Percentiles rank a stretch among this genome's conserved stretches.
phyloP scores from a whole-genome alignment of 2,113 vertebrate species.

The Motacilla alba region DNA sequence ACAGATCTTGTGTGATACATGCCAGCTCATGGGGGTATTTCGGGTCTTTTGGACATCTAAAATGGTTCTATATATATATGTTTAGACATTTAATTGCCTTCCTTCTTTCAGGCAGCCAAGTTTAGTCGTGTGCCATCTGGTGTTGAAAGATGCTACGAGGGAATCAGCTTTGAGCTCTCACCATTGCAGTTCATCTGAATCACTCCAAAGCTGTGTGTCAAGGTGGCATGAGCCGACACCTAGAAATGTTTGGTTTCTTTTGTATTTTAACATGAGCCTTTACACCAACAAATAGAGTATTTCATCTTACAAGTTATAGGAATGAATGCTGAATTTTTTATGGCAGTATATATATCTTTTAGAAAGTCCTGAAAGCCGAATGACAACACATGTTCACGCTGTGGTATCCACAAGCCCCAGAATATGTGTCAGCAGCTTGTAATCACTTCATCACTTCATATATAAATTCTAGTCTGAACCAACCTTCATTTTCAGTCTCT shows the following conservation, averaged over 20 bases:
- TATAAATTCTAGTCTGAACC: not conserved
- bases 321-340: not conserved
- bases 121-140: not conserved
- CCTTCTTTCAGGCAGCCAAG: not conserved
- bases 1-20: not conserved
- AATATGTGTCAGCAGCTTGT: not conserved
- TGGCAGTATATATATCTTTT: not conserved
- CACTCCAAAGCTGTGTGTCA: not conserved
- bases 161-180: not conserved
- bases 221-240: fast-evolving
- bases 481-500: not conserved
- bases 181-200: not conserved
- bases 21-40: not conserved
- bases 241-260: not conserved
- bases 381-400: not conserved
- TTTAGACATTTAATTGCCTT: not conserved
- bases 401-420: not conserved
- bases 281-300: not conserved
- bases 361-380: not conserved
- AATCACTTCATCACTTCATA: not conserved
- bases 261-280: not conserved
- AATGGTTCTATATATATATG: not conserved
- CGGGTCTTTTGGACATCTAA: not conserved
- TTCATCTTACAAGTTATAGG: not conserved
- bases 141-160: not conserved